Conservation (phyloP, 2,113 vertebrate species). For the Muscicapa adusta region DNA sequence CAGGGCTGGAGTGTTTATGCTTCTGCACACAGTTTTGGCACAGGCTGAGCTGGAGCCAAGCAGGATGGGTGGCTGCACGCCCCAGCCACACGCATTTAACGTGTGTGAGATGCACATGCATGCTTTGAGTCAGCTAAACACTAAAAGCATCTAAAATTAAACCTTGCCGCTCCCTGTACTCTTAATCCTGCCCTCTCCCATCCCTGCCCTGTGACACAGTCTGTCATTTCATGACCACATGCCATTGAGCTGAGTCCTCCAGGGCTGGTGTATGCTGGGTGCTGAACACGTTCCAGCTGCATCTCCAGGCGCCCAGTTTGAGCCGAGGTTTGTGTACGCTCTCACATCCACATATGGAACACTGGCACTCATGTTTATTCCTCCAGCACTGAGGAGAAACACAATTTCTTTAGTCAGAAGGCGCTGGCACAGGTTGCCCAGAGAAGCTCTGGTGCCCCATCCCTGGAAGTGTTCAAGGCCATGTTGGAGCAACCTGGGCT, state of each 20-base stretch:
- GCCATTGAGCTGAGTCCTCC: slow-evolving; percentile 11
- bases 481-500: neutral
- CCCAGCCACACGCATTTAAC: neutral
- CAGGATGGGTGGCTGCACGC: neutral
- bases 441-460: neutral
- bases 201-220: neutral
- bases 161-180: neutral
- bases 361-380: fast-evolving
- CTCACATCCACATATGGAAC: neutral
- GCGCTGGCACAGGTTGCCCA: neutral
- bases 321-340: fast-evolving
- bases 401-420: neutral
- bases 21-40: neutral
- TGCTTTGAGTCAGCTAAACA: neutral
- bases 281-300: neutral
- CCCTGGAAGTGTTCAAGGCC: neutral
- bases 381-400: neutral
- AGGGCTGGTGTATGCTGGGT: neutral
- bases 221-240: neutral
- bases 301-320: fast-evolving
- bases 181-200: neutral
- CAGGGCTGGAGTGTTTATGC: neutral
- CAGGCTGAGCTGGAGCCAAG: neutral
- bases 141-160: neutral
- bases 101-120: fast-evolving